Conservation (phyloP, 2,888 invertebrate species). For the Trissolcus brochymenae region DNA sequence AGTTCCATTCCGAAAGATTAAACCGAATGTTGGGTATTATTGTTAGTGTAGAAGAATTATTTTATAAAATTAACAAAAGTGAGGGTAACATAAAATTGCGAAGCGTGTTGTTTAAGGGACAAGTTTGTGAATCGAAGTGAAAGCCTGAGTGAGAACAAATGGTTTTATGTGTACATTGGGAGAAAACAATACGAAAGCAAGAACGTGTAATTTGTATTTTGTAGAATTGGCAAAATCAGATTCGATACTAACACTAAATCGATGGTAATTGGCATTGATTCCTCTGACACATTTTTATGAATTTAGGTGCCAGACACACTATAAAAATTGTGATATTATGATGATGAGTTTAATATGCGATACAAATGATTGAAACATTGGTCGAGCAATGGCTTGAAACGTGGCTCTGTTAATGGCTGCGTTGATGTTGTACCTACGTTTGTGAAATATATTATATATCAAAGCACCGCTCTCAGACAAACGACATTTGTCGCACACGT, state of each 20-base stretch:
- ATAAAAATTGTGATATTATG: conserved; percentile 74
- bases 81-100: no score
- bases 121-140: no score
- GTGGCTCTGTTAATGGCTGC: conserved; percentile 71
- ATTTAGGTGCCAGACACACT: conserved; percentile 76
- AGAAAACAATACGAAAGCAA: conserved; percentile 10
- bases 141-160: no score
- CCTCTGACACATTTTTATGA: conserved; percentile 76
- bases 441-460: conserved; percentile 73
- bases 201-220: conserved; percentile 29
- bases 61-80: no score
- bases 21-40: no score
- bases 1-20: no score
- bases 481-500: conserved; percentile 70
- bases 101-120: no score
- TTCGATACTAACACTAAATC: conserved; percentile 63
- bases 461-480: conserved; percentile 74
- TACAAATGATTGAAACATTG: conserved; percentile 73
- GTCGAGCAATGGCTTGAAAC: conserved; percentile 69
- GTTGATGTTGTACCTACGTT: conserved; percentile 75
- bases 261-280: conserved; percentile 71
- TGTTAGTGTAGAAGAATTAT: no score
- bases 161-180: no score
- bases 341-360: conserved; percentile 74
- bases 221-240: conserved; percentile 50